Conservation (phyloP, 2,113 vertebrate genomes). For the Chinchilla lanigera region DNA sequence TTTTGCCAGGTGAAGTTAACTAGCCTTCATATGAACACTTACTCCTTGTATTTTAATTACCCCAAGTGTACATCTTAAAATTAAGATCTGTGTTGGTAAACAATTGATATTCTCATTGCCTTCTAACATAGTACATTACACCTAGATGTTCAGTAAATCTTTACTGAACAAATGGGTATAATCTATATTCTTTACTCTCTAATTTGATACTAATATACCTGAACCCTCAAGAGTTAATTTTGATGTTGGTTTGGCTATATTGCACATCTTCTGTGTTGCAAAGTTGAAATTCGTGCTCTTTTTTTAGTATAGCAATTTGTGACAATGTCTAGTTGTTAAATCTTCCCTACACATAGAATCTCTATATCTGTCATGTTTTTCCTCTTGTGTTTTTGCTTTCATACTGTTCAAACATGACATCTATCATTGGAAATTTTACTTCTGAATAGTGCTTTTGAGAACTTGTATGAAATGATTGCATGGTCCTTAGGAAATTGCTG, state of each 20-base stretch:
- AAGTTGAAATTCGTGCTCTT: background rate
- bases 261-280: background rate
- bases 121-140: background rate
- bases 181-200: background rate
- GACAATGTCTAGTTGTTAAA: constrained; percentile 35
- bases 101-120: background rate
- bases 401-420: constrained; percentile 53
- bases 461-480: constrained; percentile 45
- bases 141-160: constrained; percentile 18
- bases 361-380: background rate
- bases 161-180: background rate
- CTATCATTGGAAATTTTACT: constrained; percentile 53
- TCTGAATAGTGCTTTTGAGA: constrained; percentile 65
- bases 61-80: background rate
- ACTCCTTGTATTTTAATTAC: constrained; percentile 4
- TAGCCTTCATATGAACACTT: background rate
- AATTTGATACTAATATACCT: constrained; percentile 23
- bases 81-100: background rate
- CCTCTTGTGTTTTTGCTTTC: constrained; percentile 56
- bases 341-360: constrained; percentile 19
- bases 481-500: constrained; percentile 51
- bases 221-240: background rate
- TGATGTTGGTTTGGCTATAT: background rate
- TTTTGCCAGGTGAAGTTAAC: background rate
- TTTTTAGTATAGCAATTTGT: constrained; percentile 35